These are phyloP conservation scores for Mormyrus lacerda DNA, from an alignment of 2,113 vertebrate genomes.

Conservation along the genomic window DNA sequence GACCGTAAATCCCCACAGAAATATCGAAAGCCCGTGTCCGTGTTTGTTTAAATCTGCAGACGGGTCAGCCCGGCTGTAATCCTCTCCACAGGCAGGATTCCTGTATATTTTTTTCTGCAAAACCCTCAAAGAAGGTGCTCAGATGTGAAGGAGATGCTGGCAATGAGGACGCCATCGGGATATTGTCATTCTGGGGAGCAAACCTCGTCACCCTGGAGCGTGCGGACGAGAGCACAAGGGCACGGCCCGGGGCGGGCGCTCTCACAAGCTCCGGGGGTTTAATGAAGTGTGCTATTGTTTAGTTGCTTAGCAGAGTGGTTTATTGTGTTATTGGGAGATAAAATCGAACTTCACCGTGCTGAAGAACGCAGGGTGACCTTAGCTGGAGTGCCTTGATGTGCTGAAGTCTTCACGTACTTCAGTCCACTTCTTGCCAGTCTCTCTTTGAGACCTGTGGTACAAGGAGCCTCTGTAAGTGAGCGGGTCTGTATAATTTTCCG, in stretches of 20 bases:
- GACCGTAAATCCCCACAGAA: not conserved
- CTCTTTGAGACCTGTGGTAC: not conserved
- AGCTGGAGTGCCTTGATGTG: not conserved
- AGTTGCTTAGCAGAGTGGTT: conserved; percentile 6
- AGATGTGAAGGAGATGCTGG: conserved; percentile 32
- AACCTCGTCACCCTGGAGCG: conserved; percentile 8
- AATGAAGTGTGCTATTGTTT: conserved; percentile 10
- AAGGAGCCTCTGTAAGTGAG: not conserved
- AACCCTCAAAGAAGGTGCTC: conserved; percentile 38
- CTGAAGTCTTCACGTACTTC: not conserved
- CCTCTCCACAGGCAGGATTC: conserved; percentile 24
- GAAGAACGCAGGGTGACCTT: not conserved
- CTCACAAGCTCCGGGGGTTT: not conserved
- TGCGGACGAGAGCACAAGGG: not conserved
- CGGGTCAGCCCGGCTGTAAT: conserved; percentile 3
- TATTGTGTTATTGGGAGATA: not conserved
- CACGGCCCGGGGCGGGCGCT: not conserved
- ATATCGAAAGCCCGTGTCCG: not conserved
- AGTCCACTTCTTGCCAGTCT: not conserved
- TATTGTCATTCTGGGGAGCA: conserved; percentile 17
- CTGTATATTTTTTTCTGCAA: conserved; percentile 25
- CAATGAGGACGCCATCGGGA: conserved; percentile 24
- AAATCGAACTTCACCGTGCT: not conserved
- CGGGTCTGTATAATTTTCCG: not conserved
- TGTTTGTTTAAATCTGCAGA: not conserved